phyloP scores from a whole-genome alignment of 2,888 invertebrate species.

The Seira ritae region DNA sequence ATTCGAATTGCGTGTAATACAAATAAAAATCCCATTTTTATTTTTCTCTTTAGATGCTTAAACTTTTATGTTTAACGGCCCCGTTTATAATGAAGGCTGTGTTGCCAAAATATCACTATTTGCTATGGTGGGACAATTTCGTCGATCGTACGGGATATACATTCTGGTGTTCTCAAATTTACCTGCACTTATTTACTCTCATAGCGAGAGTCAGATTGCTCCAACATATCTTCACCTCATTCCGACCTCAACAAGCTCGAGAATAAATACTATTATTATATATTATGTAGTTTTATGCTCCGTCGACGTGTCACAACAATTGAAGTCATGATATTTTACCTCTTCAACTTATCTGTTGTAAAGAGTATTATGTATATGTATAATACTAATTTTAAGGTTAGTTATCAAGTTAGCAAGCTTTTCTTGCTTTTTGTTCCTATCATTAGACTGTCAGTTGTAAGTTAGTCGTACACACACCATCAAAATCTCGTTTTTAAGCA shows the following conservation, averaged over 20 bases:
- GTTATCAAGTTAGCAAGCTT: too few relatives aligned
- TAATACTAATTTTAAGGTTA: too few relatives aligned
- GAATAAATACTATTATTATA: not conserved
- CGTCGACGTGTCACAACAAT: not conserved
- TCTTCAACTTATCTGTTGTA: too few relatives aligned
- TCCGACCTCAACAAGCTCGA: conserved; percentile 38
- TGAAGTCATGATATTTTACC: too few relatives aligned
- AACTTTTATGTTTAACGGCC: conserved; percentile 45
- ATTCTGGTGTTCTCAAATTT: conserved; percentile 46
- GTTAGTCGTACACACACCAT: too few relatives aligned
- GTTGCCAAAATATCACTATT: conserved; percentile 31
- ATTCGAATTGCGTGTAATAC: too few relatives aligned
- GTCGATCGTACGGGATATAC: conserved; percentile 50
- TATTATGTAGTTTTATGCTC: not conserved
- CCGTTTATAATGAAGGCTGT: conserved; percentile 43
- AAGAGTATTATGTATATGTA: too few relatives aligned
- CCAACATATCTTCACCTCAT: conserved; percentile 49
- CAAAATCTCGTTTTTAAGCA: too few relatives aligned
- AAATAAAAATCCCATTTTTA: not conserved
- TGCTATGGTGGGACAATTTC: conserved; percentile 30
- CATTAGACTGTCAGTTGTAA: too few relatives aligned
- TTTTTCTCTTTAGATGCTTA: conserved; percentile 43
- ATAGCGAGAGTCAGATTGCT: conserved; percentile 49
- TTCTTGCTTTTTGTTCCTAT: too few relatives aligned
- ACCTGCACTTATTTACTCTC: conserved; percentile 47